phyloP scores from a whole-genome alignment of 2,797 vertebrate species.

The Odontamblyopus lacepedii region DNA sequence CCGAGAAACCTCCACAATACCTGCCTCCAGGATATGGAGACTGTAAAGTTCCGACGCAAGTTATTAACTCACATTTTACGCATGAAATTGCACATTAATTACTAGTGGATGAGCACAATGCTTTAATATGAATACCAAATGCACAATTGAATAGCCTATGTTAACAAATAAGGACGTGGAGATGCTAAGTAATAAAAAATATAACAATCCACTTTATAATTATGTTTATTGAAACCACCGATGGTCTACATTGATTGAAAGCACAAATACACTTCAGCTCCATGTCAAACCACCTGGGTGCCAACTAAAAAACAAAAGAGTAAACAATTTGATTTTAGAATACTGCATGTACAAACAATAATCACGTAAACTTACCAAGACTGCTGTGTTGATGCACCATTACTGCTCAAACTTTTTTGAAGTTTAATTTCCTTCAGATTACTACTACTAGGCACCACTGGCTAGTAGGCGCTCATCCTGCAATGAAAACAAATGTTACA shows the following conservation, averaged over 20 bases:
- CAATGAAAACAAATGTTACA: constrained; percentile 60
- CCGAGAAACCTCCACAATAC: constrained; percentile 55
- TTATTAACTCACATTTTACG: not conserved
- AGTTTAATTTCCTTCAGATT: constrained; percentile 26
- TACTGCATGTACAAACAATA: not conserved
- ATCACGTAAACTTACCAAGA: constrained; percentile 31
- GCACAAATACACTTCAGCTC: constrained; percentile 8
- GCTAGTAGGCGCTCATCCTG: constrained; percentile 71
- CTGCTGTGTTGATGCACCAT: not conserved
- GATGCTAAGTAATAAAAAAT: not conserved
- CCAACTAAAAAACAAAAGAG: constrained; percentile 48
- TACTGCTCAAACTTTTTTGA: constrained; percentile 33
- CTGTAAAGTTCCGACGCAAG: not conserved
- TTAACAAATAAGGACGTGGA: not conserved
- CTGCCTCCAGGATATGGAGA: not conserved
- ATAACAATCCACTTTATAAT: not conserved
- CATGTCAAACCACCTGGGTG: constrained; percentile 7
- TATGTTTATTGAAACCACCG: constrained; percentile 48
- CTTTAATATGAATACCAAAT: too few relatives aligned
- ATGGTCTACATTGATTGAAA: constrained; percentile 25
- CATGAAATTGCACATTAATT: too few relatives aligned
- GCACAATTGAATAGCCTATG: not conserved
- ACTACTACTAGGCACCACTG: constrained; percentile 22
- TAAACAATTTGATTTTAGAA: not conserved
- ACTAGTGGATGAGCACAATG: too few relatives aligned